Conservation (phyloP, 2,113 vertebrate species). For the Pontoporia blainvillei region DNA sequence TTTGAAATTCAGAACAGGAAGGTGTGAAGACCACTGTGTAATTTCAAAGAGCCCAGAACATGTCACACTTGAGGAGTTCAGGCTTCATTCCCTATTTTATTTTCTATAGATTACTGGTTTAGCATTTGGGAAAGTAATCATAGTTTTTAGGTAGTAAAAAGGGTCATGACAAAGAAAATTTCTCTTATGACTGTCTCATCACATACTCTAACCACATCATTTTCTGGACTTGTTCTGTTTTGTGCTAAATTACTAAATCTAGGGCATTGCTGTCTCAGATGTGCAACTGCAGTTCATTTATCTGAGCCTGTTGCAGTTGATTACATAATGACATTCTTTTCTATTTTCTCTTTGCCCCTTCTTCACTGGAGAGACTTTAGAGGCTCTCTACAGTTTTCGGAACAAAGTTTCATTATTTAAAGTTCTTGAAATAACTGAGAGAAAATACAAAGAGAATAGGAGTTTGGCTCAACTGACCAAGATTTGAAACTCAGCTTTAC, state of each 20-base stretch:
- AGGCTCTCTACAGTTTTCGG: not conserved
- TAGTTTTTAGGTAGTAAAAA: slow-evolving; percentile 15
- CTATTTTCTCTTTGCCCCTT: not conserved
- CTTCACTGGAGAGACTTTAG: not conserved
- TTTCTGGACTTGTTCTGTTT: slow-evolving; percentile 32
- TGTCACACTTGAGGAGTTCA: not conserved
- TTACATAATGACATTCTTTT: not conserved
- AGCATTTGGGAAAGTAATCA: not conserved
- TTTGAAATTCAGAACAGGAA: not conserved
- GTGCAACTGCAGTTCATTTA: not conserved
- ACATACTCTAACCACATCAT: not conserved
- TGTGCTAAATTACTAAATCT: slow-evolving; percentile 22
- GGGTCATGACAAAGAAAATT: not conserved
- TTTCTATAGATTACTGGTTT: not conserved
- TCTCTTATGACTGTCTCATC: not conserved
- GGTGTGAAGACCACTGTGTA: not conserved
- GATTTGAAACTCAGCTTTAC: not conserved
- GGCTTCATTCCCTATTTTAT: not conserved
- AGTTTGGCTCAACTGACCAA: not conserved
- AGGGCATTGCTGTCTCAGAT: not conserved
- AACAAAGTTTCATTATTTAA: not conserved
- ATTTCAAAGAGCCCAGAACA: not conserved
- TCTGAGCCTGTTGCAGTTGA: not conserved
- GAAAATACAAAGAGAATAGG: not conserved
- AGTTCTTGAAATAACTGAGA: not conserved